Percentiles rank a stretch among this genome's conserved stretches.
Conservation (phyloP, 2,888 invertebrate genomes). For the Seladonia tumulorum region DNA sequence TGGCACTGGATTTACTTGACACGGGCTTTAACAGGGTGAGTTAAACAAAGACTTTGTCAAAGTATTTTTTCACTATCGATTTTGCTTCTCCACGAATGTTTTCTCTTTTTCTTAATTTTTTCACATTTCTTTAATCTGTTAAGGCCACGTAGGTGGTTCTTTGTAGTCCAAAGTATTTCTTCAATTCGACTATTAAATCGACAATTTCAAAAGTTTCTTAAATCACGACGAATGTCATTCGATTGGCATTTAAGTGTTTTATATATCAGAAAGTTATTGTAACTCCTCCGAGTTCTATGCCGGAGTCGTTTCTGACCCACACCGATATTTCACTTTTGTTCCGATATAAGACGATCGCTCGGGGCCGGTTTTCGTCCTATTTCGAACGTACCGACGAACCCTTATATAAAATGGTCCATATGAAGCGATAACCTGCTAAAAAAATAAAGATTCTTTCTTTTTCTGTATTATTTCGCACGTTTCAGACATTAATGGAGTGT, state of each 20-base stretch:
- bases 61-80: background rate
- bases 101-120: background rate
- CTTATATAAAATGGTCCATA: no score
- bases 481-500: conserved; percentile 85
- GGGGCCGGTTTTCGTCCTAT: no score
- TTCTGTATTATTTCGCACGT: background rate
- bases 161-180: background rate
- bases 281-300: no score
- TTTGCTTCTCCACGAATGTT: background rate
- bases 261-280: background rate
- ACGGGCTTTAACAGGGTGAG: conserved; percentile 95
- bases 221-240: background rate
- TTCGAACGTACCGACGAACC: no score
- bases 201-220: background rate
- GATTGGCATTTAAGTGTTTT: no score
- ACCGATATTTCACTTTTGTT: no score
- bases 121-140: background rate
- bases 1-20: conserved; percentile 91
- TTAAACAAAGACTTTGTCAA: conserved; percentile 61
- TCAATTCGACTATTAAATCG: background rate
- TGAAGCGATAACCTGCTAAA: no score
- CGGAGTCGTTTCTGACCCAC: no score
- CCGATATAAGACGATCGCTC: no score
- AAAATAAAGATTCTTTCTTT: background rate
- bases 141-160: background rate